Evolutionary conservation across 1,140 invertebrate species (phyloP).

Genomic region (Ceratosolen solmsi): DNA sequence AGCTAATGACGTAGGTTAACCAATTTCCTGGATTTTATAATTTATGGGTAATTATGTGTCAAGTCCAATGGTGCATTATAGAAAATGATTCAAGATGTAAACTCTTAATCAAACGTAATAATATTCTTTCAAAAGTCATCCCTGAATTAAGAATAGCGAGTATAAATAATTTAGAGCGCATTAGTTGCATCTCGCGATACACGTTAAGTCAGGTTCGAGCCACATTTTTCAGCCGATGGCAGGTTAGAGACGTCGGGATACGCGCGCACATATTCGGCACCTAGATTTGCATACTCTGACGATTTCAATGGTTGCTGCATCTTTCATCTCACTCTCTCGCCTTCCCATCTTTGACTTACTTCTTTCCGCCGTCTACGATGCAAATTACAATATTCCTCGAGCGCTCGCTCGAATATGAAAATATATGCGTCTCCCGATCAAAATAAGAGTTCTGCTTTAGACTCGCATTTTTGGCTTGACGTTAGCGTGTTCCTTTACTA

Average conservation of each 20-base stretch:
- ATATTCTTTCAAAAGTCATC: background rate
- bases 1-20: background rate
- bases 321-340: conserved; percentile 40
- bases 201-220: background rate
- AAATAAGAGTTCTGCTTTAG: conserved; percentile 61
- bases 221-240: background rate
- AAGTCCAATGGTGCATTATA: background rate
- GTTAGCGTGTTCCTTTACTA: conserved; percentile 1
- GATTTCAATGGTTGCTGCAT: conserved; percentile 62
- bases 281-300: conserved; percentile 68
- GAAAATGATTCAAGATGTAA: background rate
- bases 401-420: conserved; percentile 68
- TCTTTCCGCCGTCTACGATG: conserved; percentile 69
- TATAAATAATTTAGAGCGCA: conserved; percentile 11
- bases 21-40: background rate
- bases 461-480: conserved; percentile 33
- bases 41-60: background rate
- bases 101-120: background rate
- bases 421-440: conserved; percentile 69
- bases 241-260: background rate
- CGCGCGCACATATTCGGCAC: conserved; percentile 12
- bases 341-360: conserved; percentile 62
- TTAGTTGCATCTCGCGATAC: background rate
- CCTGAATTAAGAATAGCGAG: background rate
- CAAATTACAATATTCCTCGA: conserved; percentile 73